Evolutionary conservation across 2,797 vertebrate genomes (phyloP).

Genomic region (Fundulus diaphanus): DNA sequence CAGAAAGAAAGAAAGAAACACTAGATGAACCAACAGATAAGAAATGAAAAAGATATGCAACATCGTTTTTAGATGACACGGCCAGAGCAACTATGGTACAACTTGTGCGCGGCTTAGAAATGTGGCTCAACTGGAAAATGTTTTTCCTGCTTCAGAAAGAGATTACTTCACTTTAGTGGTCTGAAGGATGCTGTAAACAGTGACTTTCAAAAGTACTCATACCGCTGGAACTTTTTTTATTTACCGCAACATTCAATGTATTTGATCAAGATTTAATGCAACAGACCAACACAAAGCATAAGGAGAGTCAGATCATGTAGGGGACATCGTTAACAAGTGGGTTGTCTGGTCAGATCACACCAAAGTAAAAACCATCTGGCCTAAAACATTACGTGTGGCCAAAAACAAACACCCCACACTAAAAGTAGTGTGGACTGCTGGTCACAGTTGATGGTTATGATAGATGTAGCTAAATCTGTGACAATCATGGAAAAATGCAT

Average conservation of each 20-base stretch:
- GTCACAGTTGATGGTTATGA: no score
- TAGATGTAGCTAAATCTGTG: no score
- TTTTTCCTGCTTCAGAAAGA: slow-evolving; percentile 1
- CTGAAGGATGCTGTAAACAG: slow-evolving; percentile 23
- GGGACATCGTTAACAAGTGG: not conserved
- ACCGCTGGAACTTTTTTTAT: not conserved
- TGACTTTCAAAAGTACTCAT: slow-evolving; percentile 2
- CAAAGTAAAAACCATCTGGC: not conserved
- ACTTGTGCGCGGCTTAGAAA: slow-evolving; percentile 28
- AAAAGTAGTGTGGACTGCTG: no score
- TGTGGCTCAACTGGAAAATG: not conserved
- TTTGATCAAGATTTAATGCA: not conserved
- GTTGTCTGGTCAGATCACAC: not conserved
- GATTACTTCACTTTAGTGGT: slow-evolving; percentile 27
- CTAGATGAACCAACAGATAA: slow-evolving; percentile 40
- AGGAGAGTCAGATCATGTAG: not conserved
- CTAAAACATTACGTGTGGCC: no score
- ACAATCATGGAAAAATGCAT: no score
- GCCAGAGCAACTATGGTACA: slow-evolving; percentile 39
- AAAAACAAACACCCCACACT: no score
- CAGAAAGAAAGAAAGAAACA: slow-evolving; percentile 30
- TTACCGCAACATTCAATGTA: not conserved
- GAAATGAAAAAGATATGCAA: slow-evolving; percentile 29
- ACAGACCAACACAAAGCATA: not conserved
- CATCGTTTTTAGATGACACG: slow-evolving; percentile 32